Evolutionary conservation across 2,888 invertebrate species (phyloP), one percentile per base, ranked within the genome.

Genomic region (Epicampocera succincta): DNA sequence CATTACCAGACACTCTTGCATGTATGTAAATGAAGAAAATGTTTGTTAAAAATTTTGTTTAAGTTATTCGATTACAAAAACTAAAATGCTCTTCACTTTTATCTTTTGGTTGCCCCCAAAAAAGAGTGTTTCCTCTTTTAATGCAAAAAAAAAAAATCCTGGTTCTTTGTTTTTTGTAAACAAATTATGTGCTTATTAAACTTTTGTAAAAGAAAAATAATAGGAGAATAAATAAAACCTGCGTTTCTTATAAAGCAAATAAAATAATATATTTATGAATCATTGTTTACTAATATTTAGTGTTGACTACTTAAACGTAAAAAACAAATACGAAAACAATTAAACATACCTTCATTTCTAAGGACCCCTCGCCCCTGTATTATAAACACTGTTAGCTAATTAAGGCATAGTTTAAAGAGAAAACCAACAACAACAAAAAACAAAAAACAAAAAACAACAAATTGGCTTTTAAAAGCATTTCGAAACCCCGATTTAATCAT

Each of bases 311-410:
- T 82, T 82, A 74, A 78, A 63, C 69, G 48, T 72, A 66, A 74
- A 72, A 11, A 54, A 21, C 52, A 81, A 79, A 71, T 38, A 50
- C n/a, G n/a, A 72, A 48, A 50, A 65, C 68, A 54, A 72, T 12
- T 33, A 48, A 48, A 44, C 5, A 69, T 42, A 65, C 21, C n/a
- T n/a, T n/a, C n/a, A 52, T 60, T 71, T 21, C 12, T 74, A 68
- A 69, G 69, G 54, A 69, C 78, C 82, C 78, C 82, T 68, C 85
- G 86, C 82, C 78, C 82, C 73, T 85, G 86, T 87, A 85, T 86
- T 85, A 86, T 87, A 87, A 86, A 84, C 80, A 83, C 84, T 85
- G 87, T 71, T 82, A 82, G 82, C 21, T 29, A 42, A 85, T 15
- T 82, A 82, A 82, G 78, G 71, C 33, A 33, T 82, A 82, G 71